These are phyloP conservation scores for Thereuonema tuberculata DNA, from an alignment of 1,140 invertebrate species.

Conservation along the genomic window DNA sequence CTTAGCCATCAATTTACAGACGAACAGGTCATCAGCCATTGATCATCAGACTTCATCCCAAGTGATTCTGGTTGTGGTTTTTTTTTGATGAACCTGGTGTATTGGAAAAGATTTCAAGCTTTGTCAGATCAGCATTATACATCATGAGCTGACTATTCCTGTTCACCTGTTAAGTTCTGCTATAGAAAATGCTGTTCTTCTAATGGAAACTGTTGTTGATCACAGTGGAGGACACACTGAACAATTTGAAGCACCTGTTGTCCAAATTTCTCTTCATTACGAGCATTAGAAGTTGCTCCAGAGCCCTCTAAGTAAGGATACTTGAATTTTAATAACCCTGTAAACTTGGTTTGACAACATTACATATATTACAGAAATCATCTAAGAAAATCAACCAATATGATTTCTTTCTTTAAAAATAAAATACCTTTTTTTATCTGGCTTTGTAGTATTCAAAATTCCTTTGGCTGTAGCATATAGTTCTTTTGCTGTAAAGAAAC, in stretches of 20 bases:
- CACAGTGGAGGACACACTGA: too few relatives aligned
- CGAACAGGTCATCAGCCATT: too few relatives aligned
- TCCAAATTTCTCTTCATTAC: neutral
- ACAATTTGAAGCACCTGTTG: neutral
- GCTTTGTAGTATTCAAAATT: conserved; percentile 17
- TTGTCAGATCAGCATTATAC: too few relatives aligned
- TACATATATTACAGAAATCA: conserved; percentile 41
- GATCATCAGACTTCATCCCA: too few relatives aligned
- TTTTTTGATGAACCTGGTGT: too few relatives aligned
- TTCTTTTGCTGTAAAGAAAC: conserved; percentile 41
- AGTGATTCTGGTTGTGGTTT: too few relatives aligned
- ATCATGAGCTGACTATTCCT: too few relatives aligned
- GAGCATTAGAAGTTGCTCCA: neutral
- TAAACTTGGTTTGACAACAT: neutral
- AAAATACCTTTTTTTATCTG: conserved; percentile 16
- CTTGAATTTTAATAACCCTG: neutral
- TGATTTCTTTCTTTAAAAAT: conserved; percentile 22
- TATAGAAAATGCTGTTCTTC: too few relatives aligned
- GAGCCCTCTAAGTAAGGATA: neutral
- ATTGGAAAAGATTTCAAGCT: too few relatives aligned
- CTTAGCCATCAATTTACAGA: too few relatives aligned
- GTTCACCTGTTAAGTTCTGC: too few relatives aligned
- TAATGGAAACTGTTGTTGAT: too few relatives aligned
- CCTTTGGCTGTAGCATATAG: conserved; percentile 44
- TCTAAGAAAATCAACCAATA: conserved; percentile 47